phyloP scores from a whole-genome alignment of 1,140 invertebrate species.

The Trachymyrmex septentrionalis region DNA sequence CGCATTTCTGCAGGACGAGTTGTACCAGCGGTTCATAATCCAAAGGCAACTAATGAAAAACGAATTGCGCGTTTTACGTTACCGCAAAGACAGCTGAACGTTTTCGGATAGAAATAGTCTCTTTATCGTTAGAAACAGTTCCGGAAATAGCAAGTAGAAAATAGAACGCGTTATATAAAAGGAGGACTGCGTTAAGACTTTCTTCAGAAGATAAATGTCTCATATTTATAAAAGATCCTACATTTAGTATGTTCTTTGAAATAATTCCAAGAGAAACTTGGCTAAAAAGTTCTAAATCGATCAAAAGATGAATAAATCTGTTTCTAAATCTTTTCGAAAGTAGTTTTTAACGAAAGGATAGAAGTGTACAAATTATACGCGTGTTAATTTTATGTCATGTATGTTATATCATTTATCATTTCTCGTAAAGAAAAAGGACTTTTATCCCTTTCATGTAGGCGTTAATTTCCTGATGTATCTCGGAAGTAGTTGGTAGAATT shows the following conservation, averaged over 20 bases:
- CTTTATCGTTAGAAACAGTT: background rate
- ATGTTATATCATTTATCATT: background rate
- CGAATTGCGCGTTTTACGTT: background rate
- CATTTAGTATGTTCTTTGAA: background rate
- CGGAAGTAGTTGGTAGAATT: constrained; percentile 39
- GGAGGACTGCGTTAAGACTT: background rate
- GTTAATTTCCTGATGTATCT: constrained; percentile 18
- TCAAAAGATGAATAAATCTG: background rate
- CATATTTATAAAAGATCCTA: background rate
- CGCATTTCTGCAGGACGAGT: background rate
- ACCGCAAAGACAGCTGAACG: background rate
- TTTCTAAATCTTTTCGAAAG: background rate
- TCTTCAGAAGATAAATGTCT: background rate
- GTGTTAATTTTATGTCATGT: background rate
- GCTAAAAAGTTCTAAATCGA: background rate
- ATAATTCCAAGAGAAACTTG: background rate
- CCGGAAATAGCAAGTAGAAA: background rate
- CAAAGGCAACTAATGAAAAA: constrained; percentile 27
- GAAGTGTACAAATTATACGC: background rate
- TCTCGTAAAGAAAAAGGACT: background rate
- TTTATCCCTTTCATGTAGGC: background rate
- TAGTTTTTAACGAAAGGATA: background rate
- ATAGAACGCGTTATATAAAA: background rate
- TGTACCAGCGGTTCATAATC: background rate
- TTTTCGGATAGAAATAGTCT: background rate